Evolutionary conservation across 2,888 invertebrate species (phyloP).

Genomic region (Eilema sororculum): DNA sequence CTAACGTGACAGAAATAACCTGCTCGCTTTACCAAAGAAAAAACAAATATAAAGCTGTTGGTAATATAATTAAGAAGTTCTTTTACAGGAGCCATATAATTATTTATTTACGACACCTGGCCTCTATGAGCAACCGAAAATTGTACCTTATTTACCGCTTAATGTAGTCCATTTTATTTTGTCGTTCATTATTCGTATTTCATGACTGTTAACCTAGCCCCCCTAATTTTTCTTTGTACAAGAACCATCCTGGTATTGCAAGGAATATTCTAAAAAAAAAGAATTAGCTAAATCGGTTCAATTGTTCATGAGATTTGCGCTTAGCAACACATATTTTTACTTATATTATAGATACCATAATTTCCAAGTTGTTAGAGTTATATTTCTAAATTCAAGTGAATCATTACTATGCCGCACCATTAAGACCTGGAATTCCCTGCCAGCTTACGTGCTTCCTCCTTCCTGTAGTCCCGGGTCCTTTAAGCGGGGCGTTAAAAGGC

Average conservation of each 20-base stretch:
- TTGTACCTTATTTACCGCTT: neutral
- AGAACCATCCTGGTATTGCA: no score
- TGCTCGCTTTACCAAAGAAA: conserved; percentile 23
- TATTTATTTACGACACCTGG: conserved; percentile 67
- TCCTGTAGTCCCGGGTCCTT: no score
- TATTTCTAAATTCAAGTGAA: neutral
- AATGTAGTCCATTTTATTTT: conserved; percentile 52
- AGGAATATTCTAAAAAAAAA: no score
- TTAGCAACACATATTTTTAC: no score
- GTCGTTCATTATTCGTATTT: conserved; percentile 53
- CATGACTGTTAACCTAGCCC: conserved; percentile 52
- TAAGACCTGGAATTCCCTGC: no score
- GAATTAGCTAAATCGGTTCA: no score
- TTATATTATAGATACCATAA: conserved; percentile 32
- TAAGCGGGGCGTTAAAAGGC: no score
- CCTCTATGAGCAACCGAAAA: conserved; percentile 46
- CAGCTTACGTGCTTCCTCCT: no score
- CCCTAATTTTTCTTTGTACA: no score
- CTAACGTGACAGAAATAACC: neutral
- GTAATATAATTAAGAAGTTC: conserved; percentile 51
- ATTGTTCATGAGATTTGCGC: no score
- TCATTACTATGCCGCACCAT: no score
- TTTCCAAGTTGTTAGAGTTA: conserved; percentile 42
- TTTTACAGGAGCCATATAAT: conserved; percentile 53
- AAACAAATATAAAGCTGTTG: conserved; percentile 40